Evolutionary conservation across 1,140 invertebrate species (phyloP).

Genomic region (Physella acuta): DNA sequence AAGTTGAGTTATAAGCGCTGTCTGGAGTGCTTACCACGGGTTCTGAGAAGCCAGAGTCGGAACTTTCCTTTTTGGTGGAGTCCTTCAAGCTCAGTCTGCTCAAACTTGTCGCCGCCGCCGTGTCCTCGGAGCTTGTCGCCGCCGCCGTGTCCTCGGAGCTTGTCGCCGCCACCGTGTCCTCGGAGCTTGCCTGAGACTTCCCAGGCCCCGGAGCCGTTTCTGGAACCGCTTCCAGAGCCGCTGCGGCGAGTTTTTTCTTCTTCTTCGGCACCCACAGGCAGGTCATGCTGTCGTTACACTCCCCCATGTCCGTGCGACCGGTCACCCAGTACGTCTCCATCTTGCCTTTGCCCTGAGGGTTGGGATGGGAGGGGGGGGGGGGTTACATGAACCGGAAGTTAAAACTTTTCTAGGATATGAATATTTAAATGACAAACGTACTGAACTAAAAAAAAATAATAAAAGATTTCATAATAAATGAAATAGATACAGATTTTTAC

Average conservation of each 20-base stretch:
- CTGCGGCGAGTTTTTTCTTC: not conserved
- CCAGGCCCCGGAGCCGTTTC: not conserved
- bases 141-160: not conserved
- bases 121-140: not conserved
- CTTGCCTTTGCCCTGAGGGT: constrained; percentile 37
- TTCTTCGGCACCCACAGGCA: constrained; percentile 39
- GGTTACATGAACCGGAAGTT: too few species aligned
- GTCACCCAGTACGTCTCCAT: constrained; percentile 44
- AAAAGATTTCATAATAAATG: too few species aligned
- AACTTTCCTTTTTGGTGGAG: not conserved
- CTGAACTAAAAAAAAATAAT: too few species aligned
- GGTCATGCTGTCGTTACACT: constrained; percentile 45
- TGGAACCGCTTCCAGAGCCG: not conserved
- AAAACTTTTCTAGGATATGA: too few species aligned
- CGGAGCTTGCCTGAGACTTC: not conserved
- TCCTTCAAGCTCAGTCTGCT: not conserved
- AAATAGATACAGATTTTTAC: too few species aligned
- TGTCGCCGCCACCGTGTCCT: not conserved
- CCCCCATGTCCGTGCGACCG: constrained; percentile 37
- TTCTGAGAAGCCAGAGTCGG: not conserved
- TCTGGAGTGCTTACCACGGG: not conserved
- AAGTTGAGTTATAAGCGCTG: too few species aligned
- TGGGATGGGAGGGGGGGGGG: too few species aligned
- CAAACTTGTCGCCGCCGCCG: not conserved
- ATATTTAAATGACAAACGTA: too few species aligned